Conservation (phyloP, 2,888 invertebrate genomes). For the Dolomedes plantarius region DNA sequence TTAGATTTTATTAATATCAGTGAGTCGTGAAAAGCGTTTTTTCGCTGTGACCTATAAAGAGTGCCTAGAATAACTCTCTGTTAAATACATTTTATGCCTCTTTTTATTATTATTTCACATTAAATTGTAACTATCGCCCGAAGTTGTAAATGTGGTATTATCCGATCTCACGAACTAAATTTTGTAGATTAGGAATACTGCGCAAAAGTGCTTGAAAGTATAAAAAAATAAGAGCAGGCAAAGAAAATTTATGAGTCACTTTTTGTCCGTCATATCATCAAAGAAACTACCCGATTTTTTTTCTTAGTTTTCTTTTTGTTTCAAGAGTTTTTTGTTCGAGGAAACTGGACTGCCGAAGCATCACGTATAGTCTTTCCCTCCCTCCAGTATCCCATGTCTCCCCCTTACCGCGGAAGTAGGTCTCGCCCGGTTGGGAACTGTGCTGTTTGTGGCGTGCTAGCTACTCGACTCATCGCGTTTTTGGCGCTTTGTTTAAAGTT, state of each 20-base stretch:
- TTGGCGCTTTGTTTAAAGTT: slow-evolving; percentile 19
- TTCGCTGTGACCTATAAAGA: not conserved
- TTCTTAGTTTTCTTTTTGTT: slow-evolving; percentile 6
- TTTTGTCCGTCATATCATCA: slow-evolving; percentile 55
- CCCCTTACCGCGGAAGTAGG: slow-evolving; percentile 65
- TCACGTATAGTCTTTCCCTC: slow-evolving; percentile 10
- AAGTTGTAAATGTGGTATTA: not conserved
- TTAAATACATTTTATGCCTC: not conserved
- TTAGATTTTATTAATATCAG: not conserved
- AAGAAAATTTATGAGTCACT: slow-evolving; percentile 58
- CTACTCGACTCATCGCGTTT: not conserved
- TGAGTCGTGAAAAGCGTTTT: not conserved
- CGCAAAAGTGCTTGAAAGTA: slow-evolving; percentile 8
- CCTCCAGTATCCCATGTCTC: slow-evolving; percentile 25
- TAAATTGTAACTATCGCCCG: not conserved
- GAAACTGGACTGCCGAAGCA: slow-evolving; percentile 33
- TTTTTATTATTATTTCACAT: not conserved
- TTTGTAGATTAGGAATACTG: slow-evolving; percentile 14
- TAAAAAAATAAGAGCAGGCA: not conserved
- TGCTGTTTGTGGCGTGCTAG: not conserved
- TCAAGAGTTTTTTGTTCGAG: slow-evolving; percentile 40
- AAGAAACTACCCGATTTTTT: slow-evolving; percentile 41
- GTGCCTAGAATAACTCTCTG: not conserved
- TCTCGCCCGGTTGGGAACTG: slow-evolving; percentile 66
- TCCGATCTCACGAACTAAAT: slow-evolving; percentile 13